These are phyloP conservation scores for Cephus spinipes DNA, from an alignment of 2,888 invertebrate genomes.

Conservation along the genomic window DNA sequence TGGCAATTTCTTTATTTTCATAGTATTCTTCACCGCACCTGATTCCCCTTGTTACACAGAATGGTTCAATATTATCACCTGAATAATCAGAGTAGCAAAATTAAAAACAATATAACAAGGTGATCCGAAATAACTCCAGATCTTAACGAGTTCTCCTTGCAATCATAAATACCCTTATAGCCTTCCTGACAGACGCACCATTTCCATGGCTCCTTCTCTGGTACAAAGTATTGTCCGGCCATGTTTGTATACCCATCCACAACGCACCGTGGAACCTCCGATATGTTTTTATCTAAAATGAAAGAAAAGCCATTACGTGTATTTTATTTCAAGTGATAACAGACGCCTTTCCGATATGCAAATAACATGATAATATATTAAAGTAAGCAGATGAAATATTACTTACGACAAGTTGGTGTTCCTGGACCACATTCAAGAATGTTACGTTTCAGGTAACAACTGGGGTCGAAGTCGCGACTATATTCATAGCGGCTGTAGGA, in stretches of 20 bases:
- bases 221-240: slow-evolving; percentile 41
- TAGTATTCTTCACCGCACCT: slow-evolving; percentile 37
- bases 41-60: slow-evolving; percentile 35
- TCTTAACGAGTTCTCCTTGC: no score
- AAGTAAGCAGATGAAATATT: no score
- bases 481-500: not conserved
- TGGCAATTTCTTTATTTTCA: slow-evolving; percentile 17
- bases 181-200: slow-evolving; percentile 42
- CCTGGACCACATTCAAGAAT: no score
- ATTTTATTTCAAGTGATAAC: not conserved
- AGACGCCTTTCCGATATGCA: no score
- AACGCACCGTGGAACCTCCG: slow-evolving; percentile 40
- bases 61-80: slow-evolving; percentile 49
- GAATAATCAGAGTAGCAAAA: not conserved
- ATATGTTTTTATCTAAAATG: slow-evolving; percentile 34
- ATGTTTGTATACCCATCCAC: slow-evolving; percentile 48
- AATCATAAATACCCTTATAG: slow-evolving; percentile 32
- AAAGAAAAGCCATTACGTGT: not conserved
- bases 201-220: slow-evolving; percentile 33
- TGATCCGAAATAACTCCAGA: no score
- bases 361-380: not conserved
- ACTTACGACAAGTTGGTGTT: no score
- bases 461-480: not conserved
- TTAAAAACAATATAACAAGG: not conserved
- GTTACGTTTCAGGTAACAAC: no score